A percentile compares a stretch with the other conserved stretches of the same genome.
Evolutionary conservation across 2,797 vertebrate species (phyloP).

Genomic region (Pseudopleuronectes americanus): DNA sequence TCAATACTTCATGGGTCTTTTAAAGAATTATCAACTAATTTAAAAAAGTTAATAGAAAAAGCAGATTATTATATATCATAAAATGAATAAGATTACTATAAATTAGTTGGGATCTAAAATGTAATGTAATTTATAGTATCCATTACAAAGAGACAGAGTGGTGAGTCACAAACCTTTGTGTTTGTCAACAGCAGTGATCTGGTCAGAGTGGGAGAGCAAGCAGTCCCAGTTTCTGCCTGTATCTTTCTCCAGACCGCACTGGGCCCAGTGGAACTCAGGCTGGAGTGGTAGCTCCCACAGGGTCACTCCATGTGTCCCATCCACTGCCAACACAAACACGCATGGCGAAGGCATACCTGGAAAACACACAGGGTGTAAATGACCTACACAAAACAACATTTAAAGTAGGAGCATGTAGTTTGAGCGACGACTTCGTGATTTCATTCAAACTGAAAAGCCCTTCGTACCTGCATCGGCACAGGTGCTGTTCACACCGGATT

Average conservation of each 20-base stretch:
- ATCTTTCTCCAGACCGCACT: slow-evolving; percentile 80
- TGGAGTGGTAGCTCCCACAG: slow-evolving; percentile 86
- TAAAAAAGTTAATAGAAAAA: neutral
- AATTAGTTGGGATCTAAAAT: neutral
- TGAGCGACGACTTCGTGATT: neutral
- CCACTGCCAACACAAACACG: slow-evolving; percentile 84
- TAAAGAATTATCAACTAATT: no score
- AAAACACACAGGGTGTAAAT: slow-evolving; percentile 22
- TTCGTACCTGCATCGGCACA: slow-evolving; percentile 85
- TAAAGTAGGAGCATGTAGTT: no score
- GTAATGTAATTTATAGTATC: neutral
- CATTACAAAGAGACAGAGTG: neutral
- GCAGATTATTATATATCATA: neutral
- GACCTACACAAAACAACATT: slow-evolving; percentile 7
- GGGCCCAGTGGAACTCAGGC: slow-evolving; percentile 82
- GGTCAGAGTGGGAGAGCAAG: slow-evolving; percentile 78
- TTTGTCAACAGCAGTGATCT: slow-evolving; percentile 79
- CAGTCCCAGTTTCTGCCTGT: slow-evolving; percentile 75
- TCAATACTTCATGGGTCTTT: no score
- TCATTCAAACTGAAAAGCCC: neutral
- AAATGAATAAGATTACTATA: neutral
- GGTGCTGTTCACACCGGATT: slow-evolving; percentile 77
- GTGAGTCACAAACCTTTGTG: slow-evolving; percentile 77
- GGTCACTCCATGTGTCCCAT: slow-evolving; percentile 85
- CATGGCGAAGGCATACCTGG: slow-evolving; percentile 88